Base-by-base conservation (phyloP, 2,888 invertebrate species). In the Anticlea derivata region DNA sequence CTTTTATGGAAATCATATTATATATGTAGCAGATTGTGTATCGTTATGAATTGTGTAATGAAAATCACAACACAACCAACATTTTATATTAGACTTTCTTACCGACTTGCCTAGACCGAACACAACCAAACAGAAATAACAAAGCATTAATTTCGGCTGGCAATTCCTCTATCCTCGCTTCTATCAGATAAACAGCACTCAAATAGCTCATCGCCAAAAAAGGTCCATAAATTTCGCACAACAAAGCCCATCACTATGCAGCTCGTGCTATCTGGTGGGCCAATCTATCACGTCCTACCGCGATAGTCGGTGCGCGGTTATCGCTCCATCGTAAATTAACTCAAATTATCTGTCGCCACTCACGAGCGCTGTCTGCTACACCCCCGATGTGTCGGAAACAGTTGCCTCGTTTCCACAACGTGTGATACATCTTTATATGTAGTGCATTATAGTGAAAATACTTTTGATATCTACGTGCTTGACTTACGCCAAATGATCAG, bases 261-360 rank as follows among this genome's bases (percentile, higher is more conserved):
- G 39, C 44, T 38, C 44, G 52, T 61, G 62, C 60, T 77, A 79
- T 78, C 77, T 73, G 51, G 63, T 50, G 57, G 50, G 58, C 61
- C 72, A 65, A 84, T 83, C 82, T 80, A 70, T 78, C 75, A 77
- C 66, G 67, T 63, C 58, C 51, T 65, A 47, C 58, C 63, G 45
- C 66, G 63, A 58, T 58, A 63, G 64, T 56, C 48, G 53, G 52
- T 54, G 59, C 58, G 56, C 65, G 65, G 72, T 79, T 80, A 82
- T 82, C 82, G 64, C 63, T 61, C 56, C 59, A 74, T 78, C 79
- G 75, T 85, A 84, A 83, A 85, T 85, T 83, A 79, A 76, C 73
- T 78, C 68, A 71, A 78, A 83, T 81, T 75, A 80, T 80, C 73
- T 68, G 65, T 70, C 63, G 61, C 61, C 58, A 50, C 61, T 65